Percentiles rank a stretch among this genome's conserved stretches.
Conservation (phyloP, 1,140 invertebrate species). For the Drosophila pallidifrons region DNA sequence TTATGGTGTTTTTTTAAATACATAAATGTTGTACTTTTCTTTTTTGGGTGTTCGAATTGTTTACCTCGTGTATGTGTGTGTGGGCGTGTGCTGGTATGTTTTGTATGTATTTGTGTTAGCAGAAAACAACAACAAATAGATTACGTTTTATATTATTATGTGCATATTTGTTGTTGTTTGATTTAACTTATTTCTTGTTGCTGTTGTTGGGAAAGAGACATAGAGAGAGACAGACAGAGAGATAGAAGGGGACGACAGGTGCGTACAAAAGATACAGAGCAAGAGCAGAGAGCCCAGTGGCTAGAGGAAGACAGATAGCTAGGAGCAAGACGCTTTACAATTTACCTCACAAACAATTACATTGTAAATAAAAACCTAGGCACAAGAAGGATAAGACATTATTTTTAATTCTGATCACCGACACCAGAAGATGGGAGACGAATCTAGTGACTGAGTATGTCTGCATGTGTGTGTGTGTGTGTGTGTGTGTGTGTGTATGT, state of each 20-base stretch:
- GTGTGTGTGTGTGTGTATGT: slow-evolving; percentile 5
- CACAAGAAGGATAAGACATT: slow-evolving; percentile 27
- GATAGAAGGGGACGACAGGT: slow-evolving; percentile 11
- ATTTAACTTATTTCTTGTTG: slow-evolving; percentile 17
- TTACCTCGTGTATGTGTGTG: slow-evolving; percentile 41
- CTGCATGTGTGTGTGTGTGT: slow-evolving; percentile 5
- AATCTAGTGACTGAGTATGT: slow-evolving; percentile 29
- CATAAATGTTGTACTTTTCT: slow-evolving; percentile 34
- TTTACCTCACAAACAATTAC: slow-evolving; percentile 18
- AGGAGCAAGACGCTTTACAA: slow-evolving; percentile 14
- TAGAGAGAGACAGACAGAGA: too few relatives aligned
- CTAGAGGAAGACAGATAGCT: slow-evolving; percentile 24
- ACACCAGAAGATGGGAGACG: slow-evolving; percentile 43
- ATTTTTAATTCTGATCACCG: slow-evolving; percentile 32
- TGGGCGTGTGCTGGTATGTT: slow-evolving; percentile 29
- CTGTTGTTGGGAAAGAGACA: slow-evolving; percentile 1
- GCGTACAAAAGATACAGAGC: slow-evolving; percentile 5
- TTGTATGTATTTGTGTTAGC: slow-evolving; percentile 62
- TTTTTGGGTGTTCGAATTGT: slow-evolving; percentile 44
- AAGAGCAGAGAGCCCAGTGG: slow-evolving; percentile 18
- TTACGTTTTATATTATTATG: slow-evolving; percentile 12
- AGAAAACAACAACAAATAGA: slow-evolving; percentile 66
- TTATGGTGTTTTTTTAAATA: slow-evolving; percentile 27
- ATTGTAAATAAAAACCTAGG: slow-evolving; percentile 9
- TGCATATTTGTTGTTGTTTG: slow-evolving; percentile 1